A percentile compares a stretch with the other conserved stretches of the same genome.
phyloP scores from a whole-genome alignment of 1,140 invertebrate species.

The Drosophila rufa region DNA sequence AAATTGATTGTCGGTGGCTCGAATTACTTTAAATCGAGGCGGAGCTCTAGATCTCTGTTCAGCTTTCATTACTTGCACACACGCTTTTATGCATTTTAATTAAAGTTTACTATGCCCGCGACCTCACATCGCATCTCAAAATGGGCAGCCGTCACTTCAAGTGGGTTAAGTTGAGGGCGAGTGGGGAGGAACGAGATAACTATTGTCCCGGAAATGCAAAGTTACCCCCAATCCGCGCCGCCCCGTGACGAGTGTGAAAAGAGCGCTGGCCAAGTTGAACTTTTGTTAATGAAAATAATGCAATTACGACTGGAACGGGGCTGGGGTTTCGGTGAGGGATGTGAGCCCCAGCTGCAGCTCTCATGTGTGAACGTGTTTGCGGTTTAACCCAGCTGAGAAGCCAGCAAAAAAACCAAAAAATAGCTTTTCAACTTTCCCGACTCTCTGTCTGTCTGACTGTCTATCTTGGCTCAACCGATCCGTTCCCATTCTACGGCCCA shows the following conservation, averaged over 20 bases:
- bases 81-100: slow-evolving; percentile 72
- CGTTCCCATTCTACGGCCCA: slow-evolving; percentile 35
- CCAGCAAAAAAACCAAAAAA: slow-evolving; percentile 23
- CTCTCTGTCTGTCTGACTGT: slow-evolving; percentile 20
- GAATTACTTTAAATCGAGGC: slow-evolving; percentile 57
- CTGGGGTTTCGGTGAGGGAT: not conserved
- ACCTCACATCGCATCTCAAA: slow-evolving; percentile 13
- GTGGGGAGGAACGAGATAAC: slow-evolving; percentile 16
- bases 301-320: slow-evolving; percentile 57
- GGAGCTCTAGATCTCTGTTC: slow-evolving; percentile 22
- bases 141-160: slow-evolving; percentile 15
- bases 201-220: slow-evolving; percentile 71
- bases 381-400: slow-evolving; percentile 53
- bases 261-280: slow-evolving; percentile 60
- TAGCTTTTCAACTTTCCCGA: slow-evolving; percentile 20
- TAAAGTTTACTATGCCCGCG: slow-evolving; percentile 72
- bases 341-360: slow-evolving; percentile 40
- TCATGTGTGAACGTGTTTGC: slow-evolving; percentile 82
- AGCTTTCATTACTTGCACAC: slow-evolving; percentile 39
- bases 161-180: slow-evolving; percentile 9
- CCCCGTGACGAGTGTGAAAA: slow-evolving; percentile 57
- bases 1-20: slow-evolving; percentile 69
- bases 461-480: slow-evolving; percentile 39
- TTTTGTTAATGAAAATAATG: slow-evolving; percentile 84
- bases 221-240: slow-evolving; percentile 27